These are phyloP conservation scores for Pterostichus niger DNA, from an alignment of 2,888 invertebrate species.

Conservation along the genomic window DNA sequence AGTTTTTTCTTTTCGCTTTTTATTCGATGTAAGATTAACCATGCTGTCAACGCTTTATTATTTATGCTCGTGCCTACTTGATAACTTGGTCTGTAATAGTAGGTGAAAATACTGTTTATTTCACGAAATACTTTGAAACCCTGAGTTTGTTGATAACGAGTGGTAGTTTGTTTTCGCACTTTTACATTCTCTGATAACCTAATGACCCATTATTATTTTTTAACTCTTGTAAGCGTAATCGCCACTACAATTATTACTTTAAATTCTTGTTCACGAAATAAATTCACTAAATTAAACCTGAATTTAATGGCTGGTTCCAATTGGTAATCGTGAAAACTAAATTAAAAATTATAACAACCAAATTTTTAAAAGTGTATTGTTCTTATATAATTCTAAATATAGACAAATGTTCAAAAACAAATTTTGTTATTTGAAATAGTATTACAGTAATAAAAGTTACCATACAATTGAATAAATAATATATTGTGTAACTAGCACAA, in stretches of 20 bases:
- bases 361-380: too few species aligned
- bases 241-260: not conserved
- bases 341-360: too few species aligned
- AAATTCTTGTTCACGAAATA: slow-evolving; percentile 12
- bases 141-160: not conserved
- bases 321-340: too few species aligned
- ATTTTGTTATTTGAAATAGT: too few species aligned
- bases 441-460: too few species aligned
- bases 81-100: slow-evolving; percentile 45
- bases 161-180: slow-evolving; percentile 46
- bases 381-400: too few species aligned
- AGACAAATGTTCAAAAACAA: too few species aligned
- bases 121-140: slow-evolving; percentile 29
- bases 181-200: slow-evolving; percentile 44
- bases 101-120: slow-evolving; percentile 53
- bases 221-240: slow-evolving; percentile 34
- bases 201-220: slow-evolving; percentile 41
- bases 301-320: not conserved
- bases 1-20: slow-evolving; percentile 53
- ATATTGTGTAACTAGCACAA: too few species aligned
- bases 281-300: not conserved
- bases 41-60: slow-evolving; percentile 63
- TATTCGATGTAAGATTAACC: slow-evolving; percentile 57
- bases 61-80: slow-evolving; percentile 59
- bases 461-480: too few species aligned